A percentile compares a stretch with the other conserved stretches of the same genome.
Conservation (phyloP, 2,113 vertebrate species). For the Tragelaphus scriptus region DNA sequence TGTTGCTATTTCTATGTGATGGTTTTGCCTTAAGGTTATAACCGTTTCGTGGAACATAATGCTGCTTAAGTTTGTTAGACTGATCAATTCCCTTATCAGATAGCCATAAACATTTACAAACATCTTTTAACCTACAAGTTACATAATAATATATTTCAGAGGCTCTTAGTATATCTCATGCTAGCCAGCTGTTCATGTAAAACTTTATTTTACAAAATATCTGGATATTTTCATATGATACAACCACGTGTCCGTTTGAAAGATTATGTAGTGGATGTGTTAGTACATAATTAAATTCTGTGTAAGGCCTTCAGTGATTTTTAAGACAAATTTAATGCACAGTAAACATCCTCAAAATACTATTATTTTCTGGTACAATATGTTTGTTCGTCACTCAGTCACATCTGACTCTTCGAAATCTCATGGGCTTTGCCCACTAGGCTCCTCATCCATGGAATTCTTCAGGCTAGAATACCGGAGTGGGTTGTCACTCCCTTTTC, state of each 20-base stretch:
- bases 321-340: neutral
- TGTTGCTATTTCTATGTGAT: slow-evolving; percentile 80
- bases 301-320: neutral
- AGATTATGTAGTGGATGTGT: neutral
- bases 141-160: slow-evolving; percentile 46
- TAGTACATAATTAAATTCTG: neutral
- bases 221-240: neutral
- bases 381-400: neutral
- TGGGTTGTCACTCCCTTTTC: neutral
- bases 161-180: neutral
- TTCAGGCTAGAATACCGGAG: neutral
- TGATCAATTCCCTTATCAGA: slow-evolving; percentile 76
- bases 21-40: slow-evolving; percentile 74
- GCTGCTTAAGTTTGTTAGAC: slow-evolving; percentile 79
- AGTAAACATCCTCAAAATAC: neutral
- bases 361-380: neutral
- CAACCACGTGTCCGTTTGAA: neutral
- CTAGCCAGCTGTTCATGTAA: slow-evolving; percentile 18
- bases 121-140: slow-evolving; percentile 65
- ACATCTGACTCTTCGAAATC: neutral
- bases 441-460: neutral
- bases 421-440: neutral
- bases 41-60: slow-evolving; percentile 77
- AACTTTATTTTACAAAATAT: slow-evolving; percentile 30
- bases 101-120: slow-evolving; percentile 70